These are phyloP conservation scores for Habrosyne pyritoides DNA, from an alignment of 2,888 invertebrate species.

Conservation along the genomic window DNA sequence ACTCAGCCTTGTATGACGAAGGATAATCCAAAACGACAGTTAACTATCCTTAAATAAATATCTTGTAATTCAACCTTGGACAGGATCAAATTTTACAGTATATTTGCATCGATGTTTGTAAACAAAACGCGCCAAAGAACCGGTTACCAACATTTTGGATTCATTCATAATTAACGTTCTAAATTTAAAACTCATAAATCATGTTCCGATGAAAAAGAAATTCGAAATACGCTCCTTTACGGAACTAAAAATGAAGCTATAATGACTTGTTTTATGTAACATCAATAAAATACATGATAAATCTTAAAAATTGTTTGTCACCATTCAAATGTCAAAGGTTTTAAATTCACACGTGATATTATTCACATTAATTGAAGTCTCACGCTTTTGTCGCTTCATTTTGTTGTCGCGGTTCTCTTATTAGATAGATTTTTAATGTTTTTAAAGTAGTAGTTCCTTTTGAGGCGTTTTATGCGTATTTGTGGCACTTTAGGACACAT, in stretches of 20 bases:
- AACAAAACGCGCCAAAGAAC: not conserved
- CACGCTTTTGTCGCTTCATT: slow-evolving; percentile 16
- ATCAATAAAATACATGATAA: not conserved
- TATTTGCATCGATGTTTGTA: not conserved
- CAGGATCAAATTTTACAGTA: not conserved
- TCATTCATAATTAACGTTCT: not conserved
- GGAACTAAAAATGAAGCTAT: not conserved
- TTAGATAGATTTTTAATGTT: slow-evolving; percentile 15
- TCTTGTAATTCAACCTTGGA: not conserved
- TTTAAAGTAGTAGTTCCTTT: no score
- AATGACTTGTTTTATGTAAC: not conserved
- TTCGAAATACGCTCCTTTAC: not conserved
- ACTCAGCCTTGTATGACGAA: not conserved
- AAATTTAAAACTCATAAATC: not conserved
- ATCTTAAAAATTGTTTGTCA: not conserved
- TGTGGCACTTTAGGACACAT: no score
- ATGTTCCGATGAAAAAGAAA: not conserved
- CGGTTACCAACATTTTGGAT: not conserved
- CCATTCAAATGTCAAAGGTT: not conserved
- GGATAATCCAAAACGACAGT: slow-evolving; percentile 12
- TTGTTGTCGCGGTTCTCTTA: slow-evolving; percentile 8
- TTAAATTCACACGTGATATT: slow-evolving; percentile 11
- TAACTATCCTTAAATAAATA: not conserved
- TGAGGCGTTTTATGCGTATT: no score
- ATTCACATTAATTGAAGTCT: slow-evolving; percentile 10